Evolutionary conservation across 1,140 invertebrate genomes (phyloP).

Genomic region (Rhagoletis zephyria): DNA sequence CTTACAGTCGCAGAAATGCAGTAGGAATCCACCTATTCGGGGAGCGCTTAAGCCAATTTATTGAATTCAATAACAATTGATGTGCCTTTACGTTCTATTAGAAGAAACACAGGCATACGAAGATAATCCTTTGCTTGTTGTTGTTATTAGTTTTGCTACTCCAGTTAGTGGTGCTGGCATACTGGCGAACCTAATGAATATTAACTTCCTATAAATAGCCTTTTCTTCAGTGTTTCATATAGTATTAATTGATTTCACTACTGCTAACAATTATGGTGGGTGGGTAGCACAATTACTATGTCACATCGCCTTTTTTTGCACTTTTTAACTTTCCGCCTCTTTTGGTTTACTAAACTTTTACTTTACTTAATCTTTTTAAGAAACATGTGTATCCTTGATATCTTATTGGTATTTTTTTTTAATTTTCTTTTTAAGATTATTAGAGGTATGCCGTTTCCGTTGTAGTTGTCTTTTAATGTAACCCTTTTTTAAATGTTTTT

Average conservation of each 20-base stretch:
- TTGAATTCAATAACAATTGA: neutral
- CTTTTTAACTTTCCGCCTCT: conserved; percentile 34
- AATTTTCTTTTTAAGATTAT: neutral
- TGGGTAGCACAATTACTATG: conserved; percentile 8
- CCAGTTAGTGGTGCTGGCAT: neutral
- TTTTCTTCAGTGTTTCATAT: neutral
- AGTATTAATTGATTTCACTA: neutral
- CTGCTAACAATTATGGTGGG: conserved; percentile 36
- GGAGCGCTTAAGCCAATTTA: neutral
- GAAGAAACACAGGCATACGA: neutral
- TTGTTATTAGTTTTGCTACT: neutral
- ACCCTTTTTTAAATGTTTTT: conserved; percentile 2
- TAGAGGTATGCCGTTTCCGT: conserved; percentile 46
- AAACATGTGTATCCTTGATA: conserved; percentile 1
- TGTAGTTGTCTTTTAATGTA: conserved; percentile 48
- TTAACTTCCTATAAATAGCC: neutral
- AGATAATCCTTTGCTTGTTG: neutral
- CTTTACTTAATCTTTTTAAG: neutral
- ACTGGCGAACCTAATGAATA: neutral
- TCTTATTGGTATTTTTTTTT: neutral
- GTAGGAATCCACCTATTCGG: neutral
- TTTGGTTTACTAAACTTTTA: conserved; percentile 30
- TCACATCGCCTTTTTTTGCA: conserved; percentile 6
- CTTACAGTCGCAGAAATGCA: neutral
- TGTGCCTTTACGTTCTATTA: neutral